These are phyloP conservation scores for Neosilurus hyrtlii DNA, from an alignment of 2,797 vertebrate genomes.

Conservation along the genomic window DNA sequence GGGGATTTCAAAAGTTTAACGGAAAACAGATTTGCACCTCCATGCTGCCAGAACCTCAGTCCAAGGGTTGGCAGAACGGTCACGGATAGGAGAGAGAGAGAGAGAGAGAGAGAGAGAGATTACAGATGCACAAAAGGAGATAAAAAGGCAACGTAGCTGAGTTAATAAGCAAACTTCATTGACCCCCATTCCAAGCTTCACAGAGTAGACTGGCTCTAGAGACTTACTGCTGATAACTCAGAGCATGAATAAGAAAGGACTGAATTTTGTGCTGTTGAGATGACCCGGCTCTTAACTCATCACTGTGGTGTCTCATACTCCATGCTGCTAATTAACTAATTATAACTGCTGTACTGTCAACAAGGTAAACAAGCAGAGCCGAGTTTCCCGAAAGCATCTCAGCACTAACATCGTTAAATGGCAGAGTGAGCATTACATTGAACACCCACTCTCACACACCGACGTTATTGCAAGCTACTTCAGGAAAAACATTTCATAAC, in stretches of 20 bases:
- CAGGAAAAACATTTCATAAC: not conserved
- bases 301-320: not conserved
- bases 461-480: not conserved
- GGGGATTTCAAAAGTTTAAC: conserved; percentile 14
- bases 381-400: not conserved
- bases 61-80: not conserved
- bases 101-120: conserved; percentile 11
- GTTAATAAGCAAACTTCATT: conserved; percentile 32
- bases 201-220: conserved; percentile 10
- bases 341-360: conserved; percentile 15
- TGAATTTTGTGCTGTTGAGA: not conserved
- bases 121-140: conserved; percentile 17
- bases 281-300: conserved; percentile 7
- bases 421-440: not conserved
- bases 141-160: conserved; percentile 2
- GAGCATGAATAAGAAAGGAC: conserved; percentile 11
- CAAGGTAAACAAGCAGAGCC: conserved; percentile 5
- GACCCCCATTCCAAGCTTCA: conserved; percentile 15
- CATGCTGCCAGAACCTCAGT: conserved; percentile 31
- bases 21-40: conserved; percentile 34
- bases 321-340: conserved; percentile 26
- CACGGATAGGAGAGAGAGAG: not conserved
- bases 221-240: not conserved
- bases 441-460: not conserved
- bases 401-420: not conserved